Base-by-base conservation (phyloP, 1,140 invertebrate genomes). In the Aphaenogaster rudis region DNA sequence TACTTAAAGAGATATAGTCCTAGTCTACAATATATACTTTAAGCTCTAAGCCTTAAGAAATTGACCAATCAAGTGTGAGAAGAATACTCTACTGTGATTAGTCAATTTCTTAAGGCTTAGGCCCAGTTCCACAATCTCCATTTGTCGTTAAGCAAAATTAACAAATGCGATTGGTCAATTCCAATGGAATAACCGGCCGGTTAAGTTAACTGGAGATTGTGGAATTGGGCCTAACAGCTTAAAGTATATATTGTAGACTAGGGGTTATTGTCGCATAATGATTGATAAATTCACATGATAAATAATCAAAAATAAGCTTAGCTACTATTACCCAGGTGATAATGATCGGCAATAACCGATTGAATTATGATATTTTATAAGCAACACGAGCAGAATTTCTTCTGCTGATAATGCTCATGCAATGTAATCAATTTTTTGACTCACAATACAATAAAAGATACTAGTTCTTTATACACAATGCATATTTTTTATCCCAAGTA, bases 391-490 rank as follows among this genome's bases (percentile, higher is more conserved):
- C 13, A n/a, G 15, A 74, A 36, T 36, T 76, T 57, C 7, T 57
- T 39, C 6, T 42, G 7, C 9, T 42, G 11, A 3, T 36, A 42
- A 74, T 42, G 33, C 2, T 74, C 1, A 39, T 13, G 42, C 21
- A 48, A 33, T 50, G n/a, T 39, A 74, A 74, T 74, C 11, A 71
- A 5, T 72, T 72, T 28, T 36, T 76, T 6, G n/a, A 76, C 7
- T 76, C 39, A 13, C 6, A 3, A 17, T 45, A 78, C 3, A 59
- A 45, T 33, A 48, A 48, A 59, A 28, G n/a, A 13, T 1, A 28
- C 5, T 9, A 48, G 9, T 63, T 45, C 48, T 78, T 2, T 42
- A 28, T 6, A 33, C 13, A 17, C 11, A 33, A 7, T 15, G 13
- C n/a, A 11, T 2, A 4, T 42, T 52, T 50, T 36, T 71, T 33